Base-by-base conservation (phyloP, 2,888 invertebrate genomes). In the Euplexia lucipara region DNA sequence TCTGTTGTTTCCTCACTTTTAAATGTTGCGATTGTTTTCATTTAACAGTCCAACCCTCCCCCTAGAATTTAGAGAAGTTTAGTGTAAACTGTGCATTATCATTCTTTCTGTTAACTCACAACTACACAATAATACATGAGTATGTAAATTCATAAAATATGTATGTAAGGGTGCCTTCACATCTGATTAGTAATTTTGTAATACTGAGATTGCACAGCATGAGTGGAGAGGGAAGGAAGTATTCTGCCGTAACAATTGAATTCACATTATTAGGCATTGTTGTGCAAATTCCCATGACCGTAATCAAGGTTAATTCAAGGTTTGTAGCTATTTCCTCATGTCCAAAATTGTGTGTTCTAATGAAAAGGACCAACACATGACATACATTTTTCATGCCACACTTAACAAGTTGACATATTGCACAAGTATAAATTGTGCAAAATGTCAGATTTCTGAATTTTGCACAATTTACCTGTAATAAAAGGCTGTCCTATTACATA, bases 11-110 rank as follows among this genome's bases (percentile, higher is more conserved):
- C 14, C 10, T n/a, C 16, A 52, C 7, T 37, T 26, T 32, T 32
- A 45, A 4, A 37, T 22, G 14, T 53, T 20, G 47, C 14, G 14
- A 42, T 49, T 42, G 14, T 16, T 53, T 8, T 49, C 53, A 34
- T 54, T 8, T 9, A 16, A 54, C 34, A 16, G 20, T 37, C 26
- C 67, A 41, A 34, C 72, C 72, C 72, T 53, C 26, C 58, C 47
- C 26, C 70, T 70, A 70, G 30, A 70, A 70, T 74, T 54, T 20
- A 70, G 58, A 70, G 42, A 66, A 74, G 26, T 51, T 34, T n/a
- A 20, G 16, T 70, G 22, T 41, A 57, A 41, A 37, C 51, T 41
- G 10, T 26, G 32, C n/a, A 45, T 16, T 34, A n/a, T 16, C 6
- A 45, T 49, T 34, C 3, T 16, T 48, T 41, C 20, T 32, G 10